phyloP scores from a whole-genome alignment of 2,797 vertebrate genomes.

The Pipistrellus pipistrellus region DNA sequence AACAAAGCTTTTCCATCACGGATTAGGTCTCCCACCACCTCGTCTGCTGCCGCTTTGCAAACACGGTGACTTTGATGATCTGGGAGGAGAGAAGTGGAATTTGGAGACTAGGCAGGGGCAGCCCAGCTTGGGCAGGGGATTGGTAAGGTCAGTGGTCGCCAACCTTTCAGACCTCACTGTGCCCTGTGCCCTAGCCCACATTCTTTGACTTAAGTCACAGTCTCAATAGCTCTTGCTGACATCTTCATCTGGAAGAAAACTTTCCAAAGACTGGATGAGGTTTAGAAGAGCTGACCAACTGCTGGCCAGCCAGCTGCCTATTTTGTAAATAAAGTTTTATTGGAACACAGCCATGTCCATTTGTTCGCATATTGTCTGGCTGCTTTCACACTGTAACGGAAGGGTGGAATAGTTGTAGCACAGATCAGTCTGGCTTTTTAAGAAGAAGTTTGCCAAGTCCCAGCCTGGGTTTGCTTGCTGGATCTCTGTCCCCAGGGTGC shows the following conservation, averaged over 20 bases:
- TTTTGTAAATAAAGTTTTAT: slow-evolving; percentile 59
- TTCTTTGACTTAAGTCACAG: neutral
- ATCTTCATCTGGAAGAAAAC: neutral
- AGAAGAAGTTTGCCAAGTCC: neutral
- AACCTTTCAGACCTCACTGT: too few relatives aligned
- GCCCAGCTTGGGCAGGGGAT: neutral
- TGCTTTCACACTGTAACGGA: neutral
- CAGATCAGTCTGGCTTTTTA: neutral
- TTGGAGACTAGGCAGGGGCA: neutral
- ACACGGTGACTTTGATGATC: fast-evolving
- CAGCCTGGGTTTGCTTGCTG: neutral
- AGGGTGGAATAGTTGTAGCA: too few relatives aligned
- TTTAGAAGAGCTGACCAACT: neutral
- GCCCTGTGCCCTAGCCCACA: neutral
- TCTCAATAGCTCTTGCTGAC: neutral
- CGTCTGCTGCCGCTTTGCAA: neutral
- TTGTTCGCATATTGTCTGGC: neutral
- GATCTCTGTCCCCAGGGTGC: neutral
- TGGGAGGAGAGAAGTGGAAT: neutral
- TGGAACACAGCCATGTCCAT: neutral
- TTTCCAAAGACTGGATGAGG: neutral
- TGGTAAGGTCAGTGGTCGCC: neutral
- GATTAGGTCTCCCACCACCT: neutral
- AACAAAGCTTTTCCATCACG: slow-evolving; percentile 57
- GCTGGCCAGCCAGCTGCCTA: neutral